These are phyloP conservation scores for Phylloscopus trochiloides DNA, from an alignment of 2,113 vertebrate genomes.

Conservation along the genomic window DNA sequence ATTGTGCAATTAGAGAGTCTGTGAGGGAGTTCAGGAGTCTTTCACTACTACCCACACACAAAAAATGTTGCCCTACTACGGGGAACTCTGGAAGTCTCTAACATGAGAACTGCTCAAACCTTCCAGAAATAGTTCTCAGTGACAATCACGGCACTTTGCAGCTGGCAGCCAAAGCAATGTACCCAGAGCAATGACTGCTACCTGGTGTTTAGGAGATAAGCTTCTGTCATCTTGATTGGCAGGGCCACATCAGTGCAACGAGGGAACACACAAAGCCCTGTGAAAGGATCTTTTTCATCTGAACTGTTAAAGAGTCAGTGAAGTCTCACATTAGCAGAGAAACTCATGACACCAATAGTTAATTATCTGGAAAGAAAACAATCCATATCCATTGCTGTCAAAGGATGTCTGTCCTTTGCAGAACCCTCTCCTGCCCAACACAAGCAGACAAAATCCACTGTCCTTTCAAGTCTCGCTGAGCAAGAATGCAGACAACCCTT, in stretches of 20 bases:
- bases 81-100: background rate
- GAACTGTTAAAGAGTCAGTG: background rate
- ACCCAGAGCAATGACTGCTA: background rate
- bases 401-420: background rate
- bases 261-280: background rate
- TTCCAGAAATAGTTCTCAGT: background rate
- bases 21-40: background rate
- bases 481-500: background rate
- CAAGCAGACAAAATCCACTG: background rate
- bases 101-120: background rate
- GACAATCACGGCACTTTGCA: background rate
- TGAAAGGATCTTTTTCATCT: background rate
- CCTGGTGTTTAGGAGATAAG: background rate
- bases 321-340: background rate
- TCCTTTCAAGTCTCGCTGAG: background rate
- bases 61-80: background rate
- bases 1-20: background rate
- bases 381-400: background rate
- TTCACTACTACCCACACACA: background rate
- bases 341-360: background rate
- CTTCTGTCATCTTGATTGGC: background rate
- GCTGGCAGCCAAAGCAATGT: background rate
- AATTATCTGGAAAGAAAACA: background rate
- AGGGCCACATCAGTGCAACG: background rate
- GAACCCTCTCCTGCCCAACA: background rate